Base-by-base conservation (phyloP, 92 coral and sea anemone genomes). In the Phenganax subtilis region DNA sequence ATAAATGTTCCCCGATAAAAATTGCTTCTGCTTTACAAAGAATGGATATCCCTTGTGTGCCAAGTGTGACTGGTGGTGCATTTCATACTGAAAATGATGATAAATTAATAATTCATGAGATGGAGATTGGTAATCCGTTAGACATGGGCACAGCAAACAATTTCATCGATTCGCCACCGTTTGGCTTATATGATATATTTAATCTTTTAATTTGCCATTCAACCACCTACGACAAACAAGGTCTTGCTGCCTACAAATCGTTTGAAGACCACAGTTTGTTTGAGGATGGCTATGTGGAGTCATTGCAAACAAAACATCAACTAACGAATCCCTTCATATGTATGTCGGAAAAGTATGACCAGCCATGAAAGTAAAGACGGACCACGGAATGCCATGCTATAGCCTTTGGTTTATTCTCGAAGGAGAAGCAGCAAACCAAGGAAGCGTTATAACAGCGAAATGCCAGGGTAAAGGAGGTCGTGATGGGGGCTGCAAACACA, bases 401-500 rank as follows among this genome's bases (percentile, higher is more conserved):
- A 69, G 75, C 15, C 63, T 84, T 61, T 84, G 83, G 86, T 84
- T 84, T 75, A 84, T 57, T 57, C 72, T 59, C 57, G 84, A 84
- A 52, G 86, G 86, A 15, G 69, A 59, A 58, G 54, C 44, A 25
- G 30, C 53, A 65, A 67, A 67, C 31, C 17, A 8, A 37, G 47
- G 47, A 37, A 37, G 47, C 47, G 47, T 37, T 37, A 37, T 37
- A 37, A 37, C 70, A 52, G 89, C 88, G 56, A 74, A 76, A 81
- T 87, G 90, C 28, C 80, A 87, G 57, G 84, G 88, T 68, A 87
- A 87, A 82, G 91, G 87, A 61, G 85, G 89, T 76, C 72, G 80
- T 73, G 87, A 88, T 86, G 87, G 89, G 16, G 91, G 82, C 9
- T 86, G 91, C 64, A 88, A 88, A 71, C 91, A 88, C 70, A 88